phyloP scores from a whole-genome alignment of 1,140 invertebrate species.

The Drosophila novamexicana region DNA sequence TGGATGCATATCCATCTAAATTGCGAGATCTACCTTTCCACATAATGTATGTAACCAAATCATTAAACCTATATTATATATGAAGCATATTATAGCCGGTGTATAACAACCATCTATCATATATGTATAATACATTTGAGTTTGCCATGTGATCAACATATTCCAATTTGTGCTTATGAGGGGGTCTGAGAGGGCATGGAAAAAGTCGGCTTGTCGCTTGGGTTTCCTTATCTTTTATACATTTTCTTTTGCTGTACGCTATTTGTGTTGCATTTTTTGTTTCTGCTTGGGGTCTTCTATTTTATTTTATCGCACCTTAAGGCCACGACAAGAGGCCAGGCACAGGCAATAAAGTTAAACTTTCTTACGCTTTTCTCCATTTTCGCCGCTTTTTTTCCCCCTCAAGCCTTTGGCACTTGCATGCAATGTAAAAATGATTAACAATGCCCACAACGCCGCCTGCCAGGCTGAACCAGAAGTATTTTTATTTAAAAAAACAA shows the following conservation, averaged over 20 bases:
- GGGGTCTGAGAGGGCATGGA: not conserved
- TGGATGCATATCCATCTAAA: too few species aligned
- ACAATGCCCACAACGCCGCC: slow-evolving; percentile 14
- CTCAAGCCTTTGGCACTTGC: slow-evolving; percentile 6
- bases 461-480: not conserved
- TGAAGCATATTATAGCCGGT: too few species aligned
- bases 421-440: slow-evolving; percentile 39
- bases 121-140: too few species aligned
- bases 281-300: slow-evolving; percentile 5
- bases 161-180: too few species aligned
- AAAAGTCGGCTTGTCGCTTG: not conserved
- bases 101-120: too few species aligned
- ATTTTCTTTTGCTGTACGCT: slow-evolving; percentile 17
- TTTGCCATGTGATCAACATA: too few species aligned
- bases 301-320: slow-evolving; percentile 48
- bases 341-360: slow-evolving; percentile 3
- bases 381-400: not conserved
- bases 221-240: not conserved
- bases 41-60: too few species aligned
- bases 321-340: slow-evolving; percentile 12
- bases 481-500: slow-evolving; percentile 24
- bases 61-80: too few species aligned
- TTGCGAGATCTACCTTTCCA: too few species aligned
- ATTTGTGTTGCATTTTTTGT: slow-evolving; percentile 21
- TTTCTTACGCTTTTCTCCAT: slow-evolving; percentile 8